phyloP scores from a whole-genome alignment of 2,113 vertebrate species.

The Eurystomus gularis region DNA sequence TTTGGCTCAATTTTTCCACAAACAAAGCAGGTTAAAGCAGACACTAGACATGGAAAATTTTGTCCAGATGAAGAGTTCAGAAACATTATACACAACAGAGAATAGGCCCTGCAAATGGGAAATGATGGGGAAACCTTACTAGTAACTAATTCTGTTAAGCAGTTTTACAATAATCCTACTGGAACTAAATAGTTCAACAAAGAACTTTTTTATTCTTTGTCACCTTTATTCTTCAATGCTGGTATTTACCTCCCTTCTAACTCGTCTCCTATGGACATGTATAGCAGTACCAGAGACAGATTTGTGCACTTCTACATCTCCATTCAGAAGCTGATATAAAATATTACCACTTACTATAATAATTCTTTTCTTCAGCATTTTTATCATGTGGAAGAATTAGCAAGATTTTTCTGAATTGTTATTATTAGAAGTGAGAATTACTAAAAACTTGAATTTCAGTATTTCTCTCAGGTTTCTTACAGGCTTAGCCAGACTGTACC shows the following conservation, averaged over 20 bases:
- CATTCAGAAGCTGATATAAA: not conserved
- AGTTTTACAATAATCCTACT: not conserved
- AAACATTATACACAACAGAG: not conserved
- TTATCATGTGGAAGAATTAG: not conserved
- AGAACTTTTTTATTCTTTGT: not conserved
- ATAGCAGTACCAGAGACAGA: not conserved
- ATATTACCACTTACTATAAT: not conserved
- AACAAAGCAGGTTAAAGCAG: constrained; percentile 28
- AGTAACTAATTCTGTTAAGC: not conserved
- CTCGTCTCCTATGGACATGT: not conserved
- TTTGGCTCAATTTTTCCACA: constrained; percentile 23
- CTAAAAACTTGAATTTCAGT: not conserved
- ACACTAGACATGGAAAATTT: constrained; percentile 1
- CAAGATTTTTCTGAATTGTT: not conserved
- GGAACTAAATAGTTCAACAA: not conserved
- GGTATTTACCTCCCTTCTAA: not conserved
- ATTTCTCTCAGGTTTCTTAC: not conserved
- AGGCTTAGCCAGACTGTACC: not conserved
- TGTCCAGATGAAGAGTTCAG: not conserved
- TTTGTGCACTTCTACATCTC: not conserved
- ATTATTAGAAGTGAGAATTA: not conserved
- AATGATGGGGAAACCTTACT: not conserved
- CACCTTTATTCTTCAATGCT: not conserved
- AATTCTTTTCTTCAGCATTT: not conserved
- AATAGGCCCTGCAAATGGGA: not conserved